Conservation (phyloP, 2,888 invertebrate species). For the Polyommatus icarus region DNA sequence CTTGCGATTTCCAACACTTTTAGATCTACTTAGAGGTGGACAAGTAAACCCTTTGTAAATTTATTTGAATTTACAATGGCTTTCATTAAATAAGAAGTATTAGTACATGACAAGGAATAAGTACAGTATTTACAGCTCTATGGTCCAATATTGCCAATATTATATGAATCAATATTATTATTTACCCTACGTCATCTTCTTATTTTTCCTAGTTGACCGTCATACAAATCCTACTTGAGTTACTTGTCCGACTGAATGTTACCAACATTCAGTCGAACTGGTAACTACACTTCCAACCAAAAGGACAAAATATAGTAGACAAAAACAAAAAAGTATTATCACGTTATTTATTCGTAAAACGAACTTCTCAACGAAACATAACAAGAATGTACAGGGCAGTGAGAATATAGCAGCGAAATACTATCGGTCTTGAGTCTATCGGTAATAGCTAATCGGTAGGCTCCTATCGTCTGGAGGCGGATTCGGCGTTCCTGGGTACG, state of each 20-base stretch:
- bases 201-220: neutral
- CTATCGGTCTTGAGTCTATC: constrained; percentile 35
- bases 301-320: neutral
- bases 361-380: constrained; percentile 50
- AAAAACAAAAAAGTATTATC: neutral
- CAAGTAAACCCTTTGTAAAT: neutral
- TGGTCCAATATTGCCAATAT: neutral
- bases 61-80: neutral
- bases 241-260: too few species aligned
- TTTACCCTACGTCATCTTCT: neutral
- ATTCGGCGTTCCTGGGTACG: constrained; percentile 71
- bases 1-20: too few species aligned
- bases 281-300: neutral
- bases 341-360: constrained; percentile 45
- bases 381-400: constrained; percentile 62
- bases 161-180: too few species aligned
- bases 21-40: neutral
- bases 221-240: neutral
- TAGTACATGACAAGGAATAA: too few species aligned
- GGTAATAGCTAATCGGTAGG: neutral
- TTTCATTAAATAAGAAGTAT: too few species aligned
- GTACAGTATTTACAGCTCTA: too few species aligned
- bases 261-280: neutral
- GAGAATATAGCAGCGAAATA: constrained; percentile 36
- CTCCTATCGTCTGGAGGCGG: constrained; percentile 44